phyloP scores from a whole-genome alignment of 92 coral and sea anemone species.

The Palythoa grandiflora region DNA sequence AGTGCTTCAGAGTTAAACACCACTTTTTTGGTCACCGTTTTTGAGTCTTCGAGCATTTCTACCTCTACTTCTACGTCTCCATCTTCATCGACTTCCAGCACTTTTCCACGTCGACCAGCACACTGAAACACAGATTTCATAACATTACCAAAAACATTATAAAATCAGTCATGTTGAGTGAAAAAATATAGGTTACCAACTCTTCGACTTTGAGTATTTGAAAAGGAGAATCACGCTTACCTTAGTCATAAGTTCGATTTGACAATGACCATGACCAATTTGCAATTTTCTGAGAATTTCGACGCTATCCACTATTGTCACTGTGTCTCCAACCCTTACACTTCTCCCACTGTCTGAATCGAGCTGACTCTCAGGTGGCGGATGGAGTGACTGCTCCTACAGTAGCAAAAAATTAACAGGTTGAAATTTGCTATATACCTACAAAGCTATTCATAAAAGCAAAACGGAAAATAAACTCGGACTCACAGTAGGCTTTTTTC shows the following conservation, averaged over 20 bases:
- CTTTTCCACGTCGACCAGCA: conserved; percentile 17
- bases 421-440: neutral
- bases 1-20: conserved; percentile 6
- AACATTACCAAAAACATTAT: neutral
- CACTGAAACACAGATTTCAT: conserved; percentile 15
- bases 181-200: too few species aligned
- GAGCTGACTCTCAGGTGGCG: neutral
- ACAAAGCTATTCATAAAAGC: neutral
- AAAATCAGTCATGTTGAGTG: too few species aligned
- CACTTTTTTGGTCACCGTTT: neutral
- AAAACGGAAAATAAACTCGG: neutral
- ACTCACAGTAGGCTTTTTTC: neutral
- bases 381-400: neutral
- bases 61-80: conserved; percentile 14
- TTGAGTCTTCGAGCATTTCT: neutral
- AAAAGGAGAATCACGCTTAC: neutral
- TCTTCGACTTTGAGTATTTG: too few species aligned
- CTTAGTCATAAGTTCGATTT: neutral
- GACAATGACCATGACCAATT: conserved; percentile 31
- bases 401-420: neutral
- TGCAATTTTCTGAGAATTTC: conserved; percentile 20
- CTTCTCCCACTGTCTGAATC: neutral
- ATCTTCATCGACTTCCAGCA: conserved; percentile 6
- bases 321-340: neutral
- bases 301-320: neutral